These are phyloP conservation scores for Clarias fuscus DNA, from an alignment of 2,797 vertebrate genomes.

Conservation along the genomic window DNA sequence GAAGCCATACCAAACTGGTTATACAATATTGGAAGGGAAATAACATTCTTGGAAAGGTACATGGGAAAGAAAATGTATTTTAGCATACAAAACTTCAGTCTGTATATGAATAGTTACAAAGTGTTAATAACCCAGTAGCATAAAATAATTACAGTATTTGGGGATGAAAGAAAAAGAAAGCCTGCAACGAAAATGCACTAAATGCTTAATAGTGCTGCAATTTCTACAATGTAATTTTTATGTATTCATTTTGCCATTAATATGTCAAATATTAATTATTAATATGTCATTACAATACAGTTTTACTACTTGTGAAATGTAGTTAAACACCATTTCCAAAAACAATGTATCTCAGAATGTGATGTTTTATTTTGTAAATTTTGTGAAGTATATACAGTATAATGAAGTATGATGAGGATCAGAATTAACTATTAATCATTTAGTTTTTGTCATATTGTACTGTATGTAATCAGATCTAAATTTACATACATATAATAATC, in stretches of 20 bases:
- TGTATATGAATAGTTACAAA: neutral
- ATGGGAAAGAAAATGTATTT: neutral
- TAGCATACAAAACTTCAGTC: neutral
- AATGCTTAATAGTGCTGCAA: neutral
- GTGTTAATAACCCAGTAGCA: neutral
- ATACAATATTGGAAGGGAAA: neutral
- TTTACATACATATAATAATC: neutral
- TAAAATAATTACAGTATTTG: neutral
- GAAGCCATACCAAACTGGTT: neutral
- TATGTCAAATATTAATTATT: too few relatives aligned
- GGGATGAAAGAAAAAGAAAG: neutral
- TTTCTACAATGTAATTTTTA: neutral
- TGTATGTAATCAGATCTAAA: neutral
- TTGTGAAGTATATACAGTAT: neutral
- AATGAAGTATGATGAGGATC: neutral
- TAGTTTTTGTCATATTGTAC: neutral
- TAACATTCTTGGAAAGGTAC: neutral
- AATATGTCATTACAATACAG: neutral
- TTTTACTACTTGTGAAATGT: neutral
- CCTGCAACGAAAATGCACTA: neutral
- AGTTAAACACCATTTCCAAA: neutral
- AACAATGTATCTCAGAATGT: neutral
- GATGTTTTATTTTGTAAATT: neutral
- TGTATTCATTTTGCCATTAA: neutral
- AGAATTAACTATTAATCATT: neutral